Evolutionary conservation across 2,888 invertebrate species (phyloP).

Genomic region (Drosophila anomalipes): DNA sequence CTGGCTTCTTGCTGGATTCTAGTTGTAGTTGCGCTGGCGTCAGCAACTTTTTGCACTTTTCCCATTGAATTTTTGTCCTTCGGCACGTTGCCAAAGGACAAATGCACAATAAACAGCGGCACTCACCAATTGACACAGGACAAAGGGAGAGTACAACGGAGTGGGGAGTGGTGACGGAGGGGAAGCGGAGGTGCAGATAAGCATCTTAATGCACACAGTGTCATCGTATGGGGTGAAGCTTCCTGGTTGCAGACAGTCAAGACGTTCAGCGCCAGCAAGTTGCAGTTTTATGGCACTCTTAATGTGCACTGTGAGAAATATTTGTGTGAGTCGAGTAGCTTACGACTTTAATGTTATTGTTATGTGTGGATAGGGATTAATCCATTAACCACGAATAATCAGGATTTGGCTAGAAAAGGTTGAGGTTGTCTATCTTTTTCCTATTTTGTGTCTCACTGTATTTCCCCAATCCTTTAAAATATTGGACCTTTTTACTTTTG

Average conservation of each 20-base stretch:
- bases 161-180: neutral
- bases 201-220: constrained; percentile 21
- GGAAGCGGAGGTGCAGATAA: neutral
- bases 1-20: constrained; percentile 21
- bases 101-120: constrained; percentile 72
- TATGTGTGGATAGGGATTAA: neutral
- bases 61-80: constrained; percentile 76
- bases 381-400: neutral
- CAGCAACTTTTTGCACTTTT: constrained; percentile 35
- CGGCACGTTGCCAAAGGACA: constrained; percentile 73
- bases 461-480: neutral
- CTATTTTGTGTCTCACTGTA: neutral
- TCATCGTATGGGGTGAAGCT: constrained; percentile 35
- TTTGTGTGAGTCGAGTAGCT: neutral
- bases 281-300: constrained; percentile 62
- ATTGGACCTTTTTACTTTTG: neutral
- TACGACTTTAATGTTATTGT: neutral
- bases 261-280: constrained; percentile 27
- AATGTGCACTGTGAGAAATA: constrained; percentile 35
- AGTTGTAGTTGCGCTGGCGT: constrained; percentile 13
- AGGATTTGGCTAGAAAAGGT: neutral
- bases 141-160: neutral
- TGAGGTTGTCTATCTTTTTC: neutral
- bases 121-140: constrained; percentile 15
- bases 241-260: constrained; percentile 58